phyloP scores from a whole-genome alignment of 1,140 invertebrate genomes.

The Pogonognathellus flavescens region DNA sequence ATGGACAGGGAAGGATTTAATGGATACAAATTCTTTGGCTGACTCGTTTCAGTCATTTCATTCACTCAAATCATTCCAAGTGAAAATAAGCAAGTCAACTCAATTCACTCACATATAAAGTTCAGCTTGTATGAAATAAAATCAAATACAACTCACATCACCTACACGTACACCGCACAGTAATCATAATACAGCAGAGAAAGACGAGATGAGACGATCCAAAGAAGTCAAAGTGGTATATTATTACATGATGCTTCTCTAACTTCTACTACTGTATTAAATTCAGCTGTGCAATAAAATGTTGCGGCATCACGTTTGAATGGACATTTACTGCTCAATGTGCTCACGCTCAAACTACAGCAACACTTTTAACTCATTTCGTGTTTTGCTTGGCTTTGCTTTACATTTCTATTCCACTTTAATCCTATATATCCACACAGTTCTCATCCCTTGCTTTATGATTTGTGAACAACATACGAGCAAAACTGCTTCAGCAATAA shows the following conservation, averaged over 20 bases:
- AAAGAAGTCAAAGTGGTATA: not conserved
- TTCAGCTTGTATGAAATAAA: conserved; percentile 18
- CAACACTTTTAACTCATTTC: not conserved
- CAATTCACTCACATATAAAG: conserved; percentile 12
- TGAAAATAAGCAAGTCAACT: conserved; percentile 20
- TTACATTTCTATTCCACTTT: conserved; percentile 11
- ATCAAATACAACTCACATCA: conserved; percentile 32
- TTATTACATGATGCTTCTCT: not conserved
- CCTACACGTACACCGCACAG: not conserved
- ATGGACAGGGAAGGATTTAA: conserved; percentile 37
- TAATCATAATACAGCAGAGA: not conserved
- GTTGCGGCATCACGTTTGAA: conserved; percentile 29
- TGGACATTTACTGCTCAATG: conserved; percentile 25
- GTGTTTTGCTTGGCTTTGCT: conserved; percentile 22
- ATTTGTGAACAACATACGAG: too few species aligned
- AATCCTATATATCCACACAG: not conserved
- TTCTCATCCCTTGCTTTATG: too few species aligned
- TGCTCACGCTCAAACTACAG: conserved; percentile 31
- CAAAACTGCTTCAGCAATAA: not conserved
- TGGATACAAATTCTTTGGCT: conserved; percentile 48
- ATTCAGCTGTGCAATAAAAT: conserved; percentile 28
- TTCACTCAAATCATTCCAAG: conserved; percentile 27
- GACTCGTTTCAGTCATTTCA: not conserved
- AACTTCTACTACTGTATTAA: not conserved
- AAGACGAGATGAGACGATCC: not conserved